Evolutionary conservation across 2,113 vertebrate genomes (phyloP).

Genomic region (Sinocyclocheilus rhinocerous): DNA sequence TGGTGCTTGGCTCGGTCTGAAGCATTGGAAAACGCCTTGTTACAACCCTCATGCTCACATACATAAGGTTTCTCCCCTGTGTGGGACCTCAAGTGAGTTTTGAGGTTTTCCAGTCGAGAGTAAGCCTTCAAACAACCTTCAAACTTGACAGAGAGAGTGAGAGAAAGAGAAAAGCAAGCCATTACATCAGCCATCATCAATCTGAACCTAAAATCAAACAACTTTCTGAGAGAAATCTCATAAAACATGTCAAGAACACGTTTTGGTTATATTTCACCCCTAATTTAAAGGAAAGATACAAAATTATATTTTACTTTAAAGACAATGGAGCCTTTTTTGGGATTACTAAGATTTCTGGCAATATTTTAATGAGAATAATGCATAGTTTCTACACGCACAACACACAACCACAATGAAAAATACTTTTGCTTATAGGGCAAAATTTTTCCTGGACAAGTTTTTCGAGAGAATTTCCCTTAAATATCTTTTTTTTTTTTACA

Average conservation of each 20-base stretch:
- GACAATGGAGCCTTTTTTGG: neutral
- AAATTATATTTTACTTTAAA: neutral
- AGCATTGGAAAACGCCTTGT: constrained; percentile 98
- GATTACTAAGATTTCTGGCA: neutral
- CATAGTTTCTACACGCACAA: neutral
- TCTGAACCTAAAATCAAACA: neutral
- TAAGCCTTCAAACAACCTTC: constrained; percentile 97
- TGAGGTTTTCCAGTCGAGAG: constrained; percentile 97
- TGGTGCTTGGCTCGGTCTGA: constrained; percentile 98
- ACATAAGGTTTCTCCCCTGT: constrained; percentile 98
- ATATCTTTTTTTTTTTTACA: no score
- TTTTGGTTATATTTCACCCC: neutral
- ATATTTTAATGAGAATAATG: neutral
- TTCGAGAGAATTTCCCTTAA: neutral
- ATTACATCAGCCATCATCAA: neutral
- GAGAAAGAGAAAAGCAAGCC: neutral
- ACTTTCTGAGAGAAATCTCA: neutral
- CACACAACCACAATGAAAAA: neutral
- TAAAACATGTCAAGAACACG: neutral
- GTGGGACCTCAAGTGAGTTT: constrained; percentile 97
- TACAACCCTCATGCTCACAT: constrained; percentile 97
- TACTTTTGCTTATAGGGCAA: neutral
- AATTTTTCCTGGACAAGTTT: neutral
- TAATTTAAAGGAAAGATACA: neutral
- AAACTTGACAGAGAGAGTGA: constrained; percentile 78